Base-by-base conservation (phyloP, 1,140 invertebrate genomes). In the Cecropterus lyciades region DNA sequence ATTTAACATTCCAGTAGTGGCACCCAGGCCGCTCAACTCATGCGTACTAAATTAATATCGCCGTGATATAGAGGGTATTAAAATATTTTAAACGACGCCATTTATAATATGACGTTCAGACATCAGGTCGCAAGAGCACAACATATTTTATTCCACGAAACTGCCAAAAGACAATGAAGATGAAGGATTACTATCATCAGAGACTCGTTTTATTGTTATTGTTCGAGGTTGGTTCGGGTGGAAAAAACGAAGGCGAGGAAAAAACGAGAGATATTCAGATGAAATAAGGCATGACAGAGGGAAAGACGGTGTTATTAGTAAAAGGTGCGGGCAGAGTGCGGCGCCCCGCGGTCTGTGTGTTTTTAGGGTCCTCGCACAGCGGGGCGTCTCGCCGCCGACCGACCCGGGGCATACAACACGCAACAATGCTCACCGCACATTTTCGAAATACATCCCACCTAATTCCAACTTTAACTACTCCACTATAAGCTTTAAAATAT, bases 281-380 rank as follows among this genome's bases (percentile, higher is more conserved):
- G 82, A 91, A 91, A 91, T 89, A 87, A 89, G 80, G 86, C 80
- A 84, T 89, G 88, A 87, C 85, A 89, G 75, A 91, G 85, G 87
- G 83, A 85, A 89, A 89, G 83, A 87, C 77, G 76, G 79, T 86
- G 84, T 89, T 91, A 89, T 87, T 91, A 85, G 86, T 85, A 76
- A 73, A 77, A 80, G 73, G 77, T 67, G 75, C 67, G 75, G 82
- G 81, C 77, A 77, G 79, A 82, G 80, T 72, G 77, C 80, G 91
- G 90, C 92, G 91, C 85, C 92, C 92, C 90, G 92, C 92, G 82
- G 92, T 93, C 92, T 93, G 91, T 84, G 89, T 93, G 86, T 93
- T 89, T 86, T 92, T 92, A 90, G 87, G 88, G 78, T 63, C 72
- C 59, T 72, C 51, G 53, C 82, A 37, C 88, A 63, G 72, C 83